Evolutionary conservation across 2,113 vertebrate genomes (phyloP), one percentile per base, ranked within the genome.

Genomic region (Camelus bactrianus): DNA sequence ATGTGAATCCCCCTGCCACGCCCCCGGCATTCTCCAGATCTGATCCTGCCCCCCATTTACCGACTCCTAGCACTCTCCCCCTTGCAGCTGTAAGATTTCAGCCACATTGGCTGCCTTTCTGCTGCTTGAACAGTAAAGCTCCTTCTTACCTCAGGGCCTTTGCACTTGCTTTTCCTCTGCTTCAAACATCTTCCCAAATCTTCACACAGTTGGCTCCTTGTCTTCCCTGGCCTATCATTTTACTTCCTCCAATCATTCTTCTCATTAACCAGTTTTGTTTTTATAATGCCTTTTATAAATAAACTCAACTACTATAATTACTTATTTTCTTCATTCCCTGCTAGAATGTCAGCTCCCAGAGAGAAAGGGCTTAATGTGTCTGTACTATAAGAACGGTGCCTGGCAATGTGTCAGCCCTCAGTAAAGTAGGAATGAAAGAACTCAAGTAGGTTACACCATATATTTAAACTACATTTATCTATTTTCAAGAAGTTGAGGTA

Each of bases 201-300:
- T 3, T 30, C 13, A 0, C 13, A 1, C 30, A 26, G 20, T 54
- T 32, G n/a, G 12, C 32, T 79, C 3, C 81, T 91, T 69, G 8
- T 17, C 70, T 93, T 81, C 46, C 32, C 38, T 67, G 75, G 65
- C 28, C 15, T 32, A 1, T 54, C 2, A 4, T 76, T 83, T 76
- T 73, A 24, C 35, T 52, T 69, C 26, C 35, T 93, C 48, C 24
- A 52, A 0, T 92, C 38, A 38, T 72, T 89, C 42, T 80, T 65
- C 50, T 65, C 19, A 13, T 85, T 50, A 70, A 58, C n/a, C n/a
- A 35, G 35, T 32, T 94, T 72, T 91, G 38, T 70, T 80, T 94
- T 73, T 81, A 42, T 84, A 88, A 69, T 75, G 48, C 8, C 20
- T 93, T 46, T 81, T 46, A 13, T 64, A 48, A 80, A 52, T 73